phyloP scores from a whole-genome alignment of 2,113 vertebrate species.

The Zapus hudsonius region DNA sequence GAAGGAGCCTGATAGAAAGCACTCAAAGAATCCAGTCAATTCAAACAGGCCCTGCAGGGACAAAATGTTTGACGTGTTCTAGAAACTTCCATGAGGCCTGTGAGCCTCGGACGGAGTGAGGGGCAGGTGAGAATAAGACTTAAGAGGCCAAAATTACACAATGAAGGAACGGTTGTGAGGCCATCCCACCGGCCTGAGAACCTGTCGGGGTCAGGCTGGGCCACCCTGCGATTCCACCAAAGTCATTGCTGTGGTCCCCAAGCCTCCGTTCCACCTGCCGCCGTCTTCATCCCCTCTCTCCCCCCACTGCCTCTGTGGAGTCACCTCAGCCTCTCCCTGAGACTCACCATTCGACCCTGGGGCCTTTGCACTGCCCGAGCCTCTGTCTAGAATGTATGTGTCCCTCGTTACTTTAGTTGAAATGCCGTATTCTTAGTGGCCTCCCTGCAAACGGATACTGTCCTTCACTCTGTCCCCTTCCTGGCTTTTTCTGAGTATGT shows the following conservation, averaged over 20 bases:
- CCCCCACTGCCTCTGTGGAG: background rate
- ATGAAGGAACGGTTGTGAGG: accelerated
- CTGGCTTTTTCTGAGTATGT: background rate
- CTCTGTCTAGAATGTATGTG: background rate
- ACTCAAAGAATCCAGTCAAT: background rate
- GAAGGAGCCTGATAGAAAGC: background rate
- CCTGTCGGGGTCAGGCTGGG: background rate
- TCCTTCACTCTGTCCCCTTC: accelerated
- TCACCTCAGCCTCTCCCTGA: background rate
- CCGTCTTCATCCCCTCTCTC: background rate
- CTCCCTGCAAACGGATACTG: background rate
- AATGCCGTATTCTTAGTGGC: background rate
- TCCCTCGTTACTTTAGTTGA: background rate
- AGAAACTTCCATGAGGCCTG: background rate
- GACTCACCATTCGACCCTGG: background rate
- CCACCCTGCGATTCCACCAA: background rate
- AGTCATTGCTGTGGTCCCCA: background rate
- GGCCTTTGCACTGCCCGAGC: background rate
- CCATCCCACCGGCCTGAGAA: too few species aligned
- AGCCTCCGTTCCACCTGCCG: accelerated
- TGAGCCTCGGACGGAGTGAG: background rate
- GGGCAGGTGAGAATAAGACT: background rate
- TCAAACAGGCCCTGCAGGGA: background rate
- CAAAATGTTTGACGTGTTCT: background rate
- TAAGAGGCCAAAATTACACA: background rate